Base-by-base conservation (phyloP, 2,888 invertebrate species). In the Eudasyphora cyanicolor region DNA sequence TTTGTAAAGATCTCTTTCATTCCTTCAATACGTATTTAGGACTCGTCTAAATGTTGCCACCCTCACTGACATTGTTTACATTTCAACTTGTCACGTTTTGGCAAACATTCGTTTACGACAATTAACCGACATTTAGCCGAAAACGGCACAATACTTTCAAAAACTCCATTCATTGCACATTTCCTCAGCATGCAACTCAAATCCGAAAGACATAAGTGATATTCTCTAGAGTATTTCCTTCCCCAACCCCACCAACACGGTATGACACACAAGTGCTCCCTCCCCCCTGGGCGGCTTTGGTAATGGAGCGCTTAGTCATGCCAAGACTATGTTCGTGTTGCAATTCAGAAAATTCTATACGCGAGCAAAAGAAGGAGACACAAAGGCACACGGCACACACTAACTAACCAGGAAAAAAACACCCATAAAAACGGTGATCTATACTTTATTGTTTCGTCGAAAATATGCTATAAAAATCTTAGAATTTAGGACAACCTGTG, bases 401-500 rank as follows among this genome's bases (percentile, higher is more conserved):
- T 42, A 64, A 51, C 17, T 19, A 45, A 14, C 7, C 21, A 49
- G 12, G 14, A 51, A 57, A 27, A 17, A 29, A 69, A 70, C 17
- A 27, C 6, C n/a, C n/a, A n/a, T n/a, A n/a, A n/a, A n/a, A n/a
- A n/a, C n/a, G n/a, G n/a, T n/a, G n/a, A n/a, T n/a, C n/a, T n/a
- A n/a, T n/a, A n/a, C n/a, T n/a, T n/a, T n/a, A 42, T 32, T 12
- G 35, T n/a, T n/a, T 21, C 49, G 8, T 1, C 54, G 57, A 29
- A 62, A 35, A 67, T 32, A 45, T 35, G 17, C 27, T 21, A 60
- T n/a, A 27, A 76, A 42, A 76, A 19, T 29, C 17, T 12, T 49
- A 32, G 12, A 24, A 75, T 62, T 14, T 80, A 32, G 80, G 64
- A 71, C 80, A 80, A 80, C 80, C 80, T 80, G 76, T 80, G 80